Base-by-base conservation (phyloP, 2,113 vertebrate genomes). In the Epinephelus cyanopodus region DNA sequence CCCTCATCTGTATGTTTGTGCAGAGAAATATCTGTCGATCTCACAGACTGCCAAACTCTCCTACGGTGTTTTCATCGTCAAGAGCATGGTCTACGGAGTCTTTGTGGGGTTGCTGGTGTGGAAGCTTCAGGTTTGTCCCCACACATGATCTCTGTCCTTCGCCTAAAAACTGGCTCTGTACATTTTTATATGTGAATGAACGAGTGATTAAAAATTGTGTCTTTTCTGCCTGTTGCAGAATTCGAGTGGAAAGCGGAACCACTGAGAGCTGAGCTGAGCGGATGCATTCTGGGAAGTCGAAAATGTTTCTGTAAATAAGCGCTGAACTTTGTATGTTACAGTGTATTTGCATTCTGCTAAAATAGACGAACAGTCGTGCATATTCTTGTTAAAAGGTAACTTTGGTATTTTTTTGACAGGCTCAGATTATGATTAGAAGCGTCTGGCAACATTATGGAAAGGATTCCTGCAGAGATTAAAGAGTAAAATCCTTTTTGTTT, bases 71-170 rank as follows among this genome's bases (percentile, higher is more conserved):
- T 65, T 94, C 3, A 86, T 92, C 29, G 5, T 39, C 56, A 95
- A 95, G 91, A 91, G 93, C 86, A 12, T 25, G 68, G 0, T 82
- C 78, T 94, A 93, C 2, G 91, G 90, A 19, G 74, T 79, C 60
- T 92, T 94, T 0, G 76, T 94, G 3, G 19, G 17, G 3, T 12
- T 89, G 48, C 1, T 93, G 83, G 69, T 91, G 62, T 93, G 79
- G 89, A 93, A 56, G 64, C 71, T 90, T 37, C 81, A 90, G 91
- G 92, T 95, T 50, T 13, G 80, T 67, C 8, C 8, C 18, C 7
- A 23, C 54, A 60, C 17, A 6, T 47, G 7, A 17, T 25, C 47
- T 65, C n/a, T 33, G 8, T 23, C 14, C 29, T 8, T 23, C 2
- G 19, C 3, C 8, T 1, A 53, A 27, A 19, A 61, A 61, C 58